These are phyloP conservation scores for Ctenoplectra terminalis DNA, from an alignment of 1,140 invertebrate species.

Conservation along the genomic window DNA sequence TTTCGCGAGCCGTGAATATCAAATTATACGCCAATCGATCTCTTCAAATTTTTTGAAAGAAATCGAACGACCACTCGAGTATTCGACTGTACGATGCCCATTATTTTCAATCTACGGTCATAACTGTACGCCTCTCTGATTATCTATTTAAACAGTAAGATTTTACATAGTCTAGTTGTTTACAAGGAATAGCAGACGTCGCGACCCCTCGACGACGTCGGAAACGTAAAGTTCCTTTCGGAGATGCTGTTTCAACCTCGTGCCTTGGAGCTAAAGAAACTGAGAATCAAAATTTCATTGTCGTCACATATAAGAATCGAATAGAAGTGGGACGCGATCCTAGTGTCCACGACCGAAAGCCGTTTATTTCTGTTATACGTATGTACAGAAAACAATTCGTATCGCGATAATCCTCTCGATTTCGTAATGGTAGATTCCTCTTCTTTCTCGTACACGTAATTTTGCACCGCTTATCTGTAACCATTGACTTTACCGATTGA, in stretches of 20 bases:
- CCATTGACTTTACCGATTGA: neutral
- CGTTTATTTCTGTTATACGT: slow-evolving; percentile 22
- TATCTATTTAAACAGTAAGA: slow-evolving; percentile 44
- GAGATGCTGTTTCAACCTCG: slow-evolving; percentile 76
- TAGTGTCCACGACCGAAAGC: slow-evolving; percentile 7
- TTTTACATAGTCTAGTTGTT: slow-evolving; percentile 48
- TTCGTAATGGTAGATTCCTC: slow-evolving; percentile 35
- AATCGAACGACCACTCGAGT: slow-evolving; percentile 48
- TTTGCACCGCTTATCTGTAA: neutral
- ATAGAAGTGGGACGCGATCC: neutral
- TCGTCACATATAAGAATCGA: slow-evolving; percentile 6
- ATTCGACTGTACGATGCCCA: slow-evolving; percentile 42
- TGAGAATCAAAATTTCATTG: slow-evolving; percentile 74
- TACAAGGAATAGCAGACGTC: slow-evolving; percentile 29
- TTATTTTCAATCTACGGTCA: slow-evolving; percentile 38
- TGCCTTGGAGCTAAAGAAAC: slow-evolving; percentile 80
- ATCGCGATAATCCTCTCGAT: slow-evolving; percentile 20
- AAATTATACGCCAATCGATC: slow-evolving; percentile 41
- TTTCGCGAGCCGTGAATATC: slow-evolving; percentile 56
- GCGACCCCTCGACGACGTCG: slow-evolving; percentile 5
- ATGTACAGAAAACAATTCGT: neutral
- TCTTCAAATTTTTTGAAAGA: slow-evolving; percentile 10
- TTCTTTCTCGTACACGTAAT: neutral
- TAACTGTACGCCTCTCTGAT: slow-evolving; percentile 38
- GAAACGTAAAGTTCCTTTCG: slow-evolving; percentile 54